Evolutionary conservation across 2,888 invertebrate species (phyloP), one percentile per base, ranked within the genome.

Genomic region (Nesidiocoris tenuis): DNA sequence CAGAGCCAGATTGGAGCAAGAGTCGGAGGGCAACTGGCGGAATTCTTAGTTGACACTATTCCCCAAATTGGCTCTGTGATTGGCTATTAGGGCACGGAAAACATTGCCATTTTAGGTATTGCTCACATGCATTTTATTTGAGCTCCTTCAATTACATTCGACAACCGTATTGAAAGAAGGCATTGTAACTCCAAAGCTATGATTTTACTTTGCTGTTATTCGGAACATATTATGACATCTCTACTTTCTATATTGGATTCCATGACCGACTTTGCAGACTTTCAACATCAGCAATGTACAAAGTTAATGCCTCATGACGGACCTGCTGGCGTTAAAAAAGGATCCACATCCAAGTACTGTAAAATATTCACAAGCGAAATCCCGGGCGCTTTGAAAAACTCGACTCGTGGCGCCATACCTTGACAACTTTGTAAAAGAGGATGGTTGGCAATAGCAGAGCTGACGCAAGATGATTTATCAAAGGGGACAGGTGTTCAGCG

Each of bases 401-500:
- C 39, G 39, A 39, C 5, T 39, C 39, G 39, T 39, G 12, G 39
- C 3, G 39, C n/a, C n/a, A 12, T 39, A 12, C 39, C 39, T 12
- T 39, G 39, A 39, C 39, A 39, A 39, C 39, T 39, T 39, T 39
- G 39, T 3, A 39, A 39, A 12, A 12, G 5, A 39, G 12, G 39
- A 12, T 39, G 39, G n/a, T n/a, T n/a, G n/a, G n/a, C n/a, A n/a
- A n/a, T n/a, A n/a, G n/a, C n/a, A n/a, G 12, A 39, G 39, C 39
- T 39, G 67, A 9, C 21, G 21, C 56, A 55, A 5, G 67, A 67
- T 67, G 67, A 67, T 67, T 67, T 67, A 67, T 67, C 67, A 67
- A 39, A 55, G 67, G 56, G 21, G 67, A 67, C 67, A 67, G 67
- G 67, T 67, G 67, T 67, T 55, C 67, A 39, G 21, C 55, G 55